Evolutionary conservation across 2,113 vertebrate species (phyloP).

Genomic region (Cyanocitta stelleri): DNA sequence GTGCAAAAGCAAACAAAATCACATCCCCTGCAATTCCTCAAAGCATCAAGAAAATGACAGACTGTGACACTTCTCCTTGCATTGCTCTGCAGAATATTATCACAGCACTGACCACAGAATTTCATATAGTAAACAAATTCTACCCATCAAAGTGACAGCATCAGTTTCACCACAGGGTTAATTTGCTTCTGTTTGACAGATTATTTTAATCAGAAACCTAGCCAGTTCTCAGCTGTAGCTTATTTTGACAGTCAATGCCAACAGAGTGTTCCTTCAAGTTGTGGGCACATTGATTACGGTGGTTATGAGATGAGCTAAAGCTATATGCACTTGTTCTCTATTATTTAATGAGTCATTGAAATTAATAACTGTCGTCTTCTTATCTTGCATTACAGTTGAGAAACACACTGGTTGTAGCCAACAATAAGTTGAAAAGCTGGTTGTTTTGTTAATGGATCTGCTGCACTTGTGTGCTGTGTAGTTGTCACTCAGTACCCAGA

Average conservation of each 20-base stretch:
- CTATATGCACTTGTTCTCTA: conserved; percentile 23
- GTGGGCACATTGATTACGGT: conserved; percentile 22
- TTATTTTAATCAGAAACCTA: conserved; percentile 23
- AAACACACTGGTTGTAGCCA: conserved; percentile 44
- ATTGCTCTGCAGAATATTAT: neutral
- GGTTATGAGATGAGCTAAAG: conserved; percentile 11
- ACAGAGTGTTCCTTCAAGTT: conserved; percentile 41
- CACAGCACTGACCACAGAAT: neutral
- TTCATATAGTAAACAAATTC: neutral
- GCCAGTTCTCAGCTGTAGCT: conserved; percentile 21
- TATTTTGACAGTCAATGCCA: conserved; percentile 48
- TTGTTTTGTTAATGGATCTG: conserved; percentile 42
- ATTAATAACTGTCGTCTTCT: conserved; percentile 61
- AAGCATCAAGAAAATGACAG: neutral
- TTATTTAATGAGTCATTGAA: conserved; percentile 57
- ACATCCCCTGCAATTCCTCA: neutral
- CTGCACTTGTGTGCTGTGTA: neutral
- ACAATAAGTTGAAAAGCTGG: conserved; percentile 36
- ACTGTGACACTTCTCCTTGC: neutral
- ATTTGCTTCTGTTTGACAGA: conserved; percentile 13
- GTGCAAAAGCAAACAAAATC: neutral
- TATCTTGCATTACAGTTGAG: conserved; percentile 56
- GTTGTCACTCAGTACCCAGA: neutral
- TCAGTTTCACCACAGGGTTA: neutral
- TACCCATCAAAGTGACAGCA: neutral